Evolutionary conservation across 2,797 vertebrate genomes (phyloP).

Genomic region (Darevskia nairensis): DNA sequence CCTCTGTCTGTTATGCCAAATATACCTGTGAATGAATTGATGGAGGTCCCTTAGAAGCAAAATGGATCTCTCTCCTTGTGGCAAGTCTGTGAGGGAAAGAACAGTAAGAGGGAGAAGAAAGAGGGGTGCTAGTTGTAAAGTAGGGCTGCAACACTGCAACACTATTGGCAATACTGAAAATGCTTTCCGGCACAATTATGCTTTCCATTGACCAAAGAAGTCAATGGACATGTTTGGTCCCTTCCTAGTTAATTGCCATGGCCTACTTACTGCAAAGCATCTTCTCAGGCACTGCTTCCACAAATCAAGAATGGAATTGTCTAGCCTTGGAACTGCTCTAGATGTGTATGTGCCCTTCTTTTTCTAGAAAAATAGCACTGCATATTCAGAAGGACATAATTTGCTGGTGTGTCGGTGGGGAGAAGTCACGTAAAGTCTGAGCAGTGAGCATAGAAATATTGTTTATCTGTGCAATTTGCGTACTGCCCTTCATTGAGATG

Average conservation of each 20-base stretch:
- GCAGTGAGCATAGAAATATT: background rate
- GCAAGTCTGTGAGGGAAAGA: background rate
- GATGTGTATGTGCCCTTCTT: constrained; percentile 23
- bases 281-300: background rate
- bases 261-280: constrained; percentile 1
- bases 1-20: background rate
- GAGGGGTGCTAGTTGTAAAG: background rate
- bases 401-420: background rate
- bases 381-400: constrained; percentile 20
- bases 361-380: background rate
- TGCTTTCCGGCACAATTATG: background rate
- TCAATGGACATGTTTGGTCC: background rate
- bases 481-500: background rate
- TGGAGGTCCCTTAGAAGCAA: constrained; percentile 6
- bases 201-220: constrained; percentile 4
- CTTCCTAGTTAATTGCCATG: background rate
- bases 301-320: background rate
- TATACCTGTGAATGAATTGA: background rate
- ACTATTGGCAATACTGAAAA: background rate
- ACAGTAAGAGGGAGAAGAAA: constrained; percentile 3
- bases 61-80: background rate
- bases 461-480: background rate
- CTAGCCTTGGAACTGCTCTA: background rate
- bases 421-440: background rate
- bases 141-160: background rate